Conservation (phyloP, 2,888 invertebrate genomes). For the Himalopsyche anomala region DNA sequence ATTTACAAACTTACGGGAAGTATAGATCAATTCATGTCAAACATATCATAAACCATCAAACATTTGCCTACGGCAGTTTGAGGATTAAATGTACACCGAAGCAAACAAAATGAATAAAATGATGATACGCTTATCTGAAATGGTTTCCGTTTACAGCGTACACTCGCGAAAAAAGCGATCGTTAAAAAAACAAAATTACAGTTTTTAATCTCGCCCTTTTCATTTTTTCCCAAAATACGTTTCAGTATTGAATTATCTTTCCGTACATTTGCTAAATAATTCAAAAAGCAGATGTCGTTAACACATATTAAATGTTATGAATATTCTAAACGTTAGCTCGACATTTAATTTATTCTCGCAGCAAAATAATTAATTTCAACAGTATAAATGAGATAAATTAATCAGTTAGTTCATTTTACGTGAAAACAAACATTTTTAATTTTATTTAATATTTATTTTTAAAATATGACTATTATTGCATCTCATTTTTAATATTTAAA, state of each 20-base stretch:
- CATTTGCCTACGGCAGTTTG: slow-evolving; percentile 15
- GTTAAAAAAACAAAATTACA: slow-evolving; percentile 28
- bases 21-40: not conserved
- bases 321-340: not conserved
- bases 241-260: slow-evolving; percentile 5
- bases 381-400: too few relatives aligned
- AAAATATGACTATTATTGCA: too few relatives aligned
- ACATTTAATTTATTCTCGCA: too few relatives aligned
- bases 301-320: slow-evolving; percentile 15
- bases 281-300: slow-evolving; percentile 22
- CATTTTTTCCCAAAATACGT: slow-evolving; percentile 3
- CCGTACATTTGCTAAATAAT: slow-evolving; percentile 16
- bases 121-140: slow-evolving; percentile 28
- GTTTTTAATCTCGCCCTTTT: slow-evolving; percentile 21
- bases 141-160: slow-evolving; percentile 26
- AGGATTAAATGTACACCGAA: slow-evolving; percentile 30
- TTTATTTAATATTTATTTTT: too few relatives aligned
- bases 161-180: not conserved
- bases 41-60: not conserved
- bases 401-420: too few relatives aligned
- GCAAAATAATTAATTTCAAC: too few relatives aligned
- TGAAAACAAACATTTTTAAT: too few relatives aligned
- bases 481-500: too few relatives aligned
- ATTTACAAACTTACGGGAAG: not conserved
- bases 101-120: slow-evolving; percentile 34